phyloP scores from a whole-genome alignment of 1,140 invertebrate species.

The Drosophila baimaii region DNA sequence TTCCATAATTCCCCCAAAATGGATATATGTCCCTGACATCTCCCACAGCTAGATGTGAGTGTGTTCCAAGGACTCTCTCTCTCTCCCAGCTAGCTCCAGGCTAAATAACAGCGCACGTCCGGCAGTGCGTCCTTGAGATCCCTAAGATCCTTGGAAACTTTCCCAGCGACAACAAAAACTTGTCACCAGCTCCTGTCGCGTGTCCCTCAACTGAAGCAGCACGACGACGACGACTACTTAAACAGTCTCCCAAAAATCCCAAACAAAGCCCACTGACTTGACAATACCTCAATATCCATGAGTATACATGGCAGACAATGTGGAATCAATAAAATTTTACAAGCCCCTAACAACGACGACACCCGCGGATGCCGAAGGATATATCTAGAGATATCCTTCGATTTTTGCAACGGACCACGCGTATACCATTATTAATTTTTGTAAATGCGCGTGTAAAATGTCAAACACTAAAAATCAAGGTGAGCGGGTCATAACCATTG shows the following conservation, averaged over 20 bases:
- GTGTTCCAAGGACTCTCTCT: slow-evolving; percentile 27
- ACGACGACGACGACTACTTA: slow-evolving; percentile 78
- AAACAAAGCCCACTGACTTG: slow-evolving; percentile 41
- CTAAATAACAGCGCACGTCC: slow-evolving; percentile 14
- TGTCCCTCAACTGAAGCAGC: slow-evolving; percentile 79
- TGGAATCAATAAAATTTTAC: slow-evolving; percentile 76
- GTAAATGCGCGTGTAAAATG: slow-evolving; percentile 82
- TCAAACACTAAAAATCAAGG: slow-evolving; percentile 76
- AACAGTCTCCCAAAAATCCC: slow-evolving; percentile 49
- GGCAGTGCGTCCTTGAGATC: slow-evolving; percentile 52
- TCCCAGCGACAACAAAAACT: slow-evolving; percentile 52
- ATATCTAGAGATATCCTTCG: slow-evolving; percentile 18
- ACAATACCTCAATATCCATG: slow-evolving; percentile 26
- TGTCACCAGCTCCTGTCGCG: slow-evolving; percentile 82
- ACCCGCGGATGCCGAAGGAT: slow-evolving; percentile 61
- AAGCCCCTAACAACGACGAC: slow-evolving; percentile 64
- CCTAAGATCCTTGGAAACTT: slow-evolving; percentile 44
- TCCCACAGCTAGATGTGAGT: slow-evolving; percentile 35
- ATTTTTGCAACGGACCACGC: slow-evolving; percentile 45
- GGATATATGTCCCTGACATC: slow-evolving; percentile 44
- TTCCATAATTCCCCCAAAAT: slow-evolving; percentile 25
- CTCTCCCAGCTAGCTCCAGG: slow-evolving; percentile 29
- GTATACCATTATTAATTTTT: slow-evolving; percentile 73
- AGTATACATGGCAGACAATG: slow-evolving; percentile 60
- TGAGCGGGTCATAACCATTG: slow-evolving; percentile 23